Conservation (phyloP, 2,888 invertebrate species). For the Drosophila fungiperda region DNA sequence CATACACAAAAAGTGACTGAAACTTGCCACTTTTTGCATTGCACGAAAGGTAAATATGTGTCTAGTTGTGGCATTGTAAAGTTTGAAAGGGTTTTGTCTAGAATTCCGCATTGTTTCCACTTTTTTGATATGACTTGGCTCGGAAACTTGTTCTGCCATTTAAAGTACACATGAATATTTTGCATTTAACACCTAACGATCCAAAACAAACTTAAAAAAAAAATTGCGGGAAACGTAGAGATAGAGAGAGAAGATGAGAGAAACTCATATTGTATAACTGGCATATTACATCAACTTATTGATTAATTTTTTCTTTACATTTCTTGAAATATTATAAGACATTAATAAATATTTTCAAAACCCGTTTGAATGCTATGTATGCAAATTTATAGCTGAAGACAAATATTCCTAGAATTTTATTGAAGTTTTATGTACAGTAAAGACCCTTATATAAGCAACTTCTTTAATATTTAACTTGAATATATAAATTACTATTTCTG, state of each 20-base stretch:
- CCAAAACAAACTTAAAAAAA: background rate
- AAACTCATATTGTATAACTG: background rate
- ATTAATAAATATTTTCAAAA: background rate
- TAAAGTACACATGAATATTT: background rate
- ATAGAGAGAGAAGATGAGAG: background rate
- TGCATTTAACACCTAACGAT: background rate
- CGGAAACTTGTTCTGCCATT: conserved; percentile 14
- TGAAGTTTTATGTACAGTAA: background rate
- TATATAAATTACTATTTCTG: background rate
- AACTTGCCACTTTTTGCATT: conserved; percentile 30
- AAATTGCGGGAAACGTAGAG: background rate
- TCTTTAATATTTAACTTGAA: background rate
- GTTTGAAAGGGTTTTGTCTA: conserved; percentile 42
- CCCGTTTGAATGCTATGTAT: background rate
- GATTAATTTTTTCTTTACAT: background rate
- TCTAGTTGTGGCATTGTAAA: conserved; percentile 19
- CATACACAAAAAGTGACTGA: conserved; percentile 24
- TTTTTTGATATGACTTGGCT: conserved; percentile 7
- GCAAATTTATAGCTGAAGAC: background rate
- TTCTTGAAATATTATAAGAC: background rate
- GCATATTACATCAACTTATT: background rate
- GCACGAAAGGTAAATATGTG: conserved; percentile 42
- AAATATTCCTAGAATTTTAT: background rate
- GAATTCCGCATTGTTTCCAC: conserved; percentile 23
- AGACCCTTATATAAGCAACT: background rate